phyloP scores from a whole-genome alignment of 1,140 invertebrate species.

The Limonius californicus region DNA sequence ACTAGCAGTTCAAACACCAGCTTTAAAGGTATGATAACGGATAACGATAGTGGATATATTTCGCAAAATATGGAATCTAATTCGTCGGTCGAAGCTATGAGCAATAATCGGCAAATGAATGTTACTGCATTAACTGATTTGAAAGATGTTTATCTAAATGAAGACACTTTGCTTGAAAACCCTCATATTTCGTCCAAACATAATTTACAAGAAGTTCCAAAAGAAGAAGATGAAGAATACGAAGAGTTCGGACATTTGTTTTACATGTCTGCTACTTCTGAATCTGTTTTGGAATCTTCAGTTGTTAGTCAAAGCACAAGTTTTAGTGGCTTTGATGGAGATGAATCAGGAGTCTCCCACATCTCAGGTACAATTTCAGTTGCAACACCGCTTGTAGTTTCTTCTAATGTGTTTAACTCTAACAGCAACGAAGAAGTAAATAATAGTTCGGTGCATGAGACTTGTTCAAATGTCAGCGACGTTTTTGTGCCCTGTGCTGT shows the following conservation, averaged over 20 bases:
- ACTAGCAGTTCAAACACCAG: not conserved
- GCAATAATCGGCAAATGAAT: not conserved
- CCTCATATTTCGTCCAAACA: conserved; percentile 17
- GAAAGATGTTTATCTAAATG: conserved; percentile 30
- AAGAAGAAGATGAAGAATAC: conserved; percentile 4
- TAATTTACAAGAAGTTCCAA: not conserved
- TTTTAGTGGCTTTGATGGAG: conserved; percentile 14
- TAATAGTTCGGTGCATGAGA: too few species aligned
- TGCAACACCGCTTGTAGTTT: conserved; percentile 3
- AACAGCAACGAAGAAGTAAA: too few species aligned
- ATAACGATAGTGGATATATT: conserved; percentile 42
- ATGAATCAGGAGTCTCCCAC: not conserved
- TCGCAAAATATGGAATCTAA: conserved; percentile 38
- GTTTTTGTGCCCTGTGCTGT: too few species aligned
- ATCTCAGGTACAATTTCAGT: conserved; percentile 2
- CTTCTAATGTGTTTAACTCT: not conserved
- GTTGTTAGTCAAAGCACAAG: conserved; percentile 10
- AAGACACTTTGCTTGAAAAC: conserved; percentile 39
- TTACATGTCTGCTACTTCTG: not conserved
- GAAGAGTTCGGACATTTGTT: not conserved
- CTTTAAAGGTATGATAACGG: conserved; percentile 16
- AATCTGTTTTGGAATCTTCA: not conserved
- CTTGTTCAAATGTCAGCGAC: too few species aligned
- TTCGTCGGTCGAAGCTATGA: conserved; percentile 18
- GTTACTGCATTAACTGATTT: not conserved